A percentile compares a stretch with the other conserved stretches of the same genome.
phyloP scores from a whole-genome alignment of 2,113 vertebrate genomes.

The Hystrix cristata region DNA sequence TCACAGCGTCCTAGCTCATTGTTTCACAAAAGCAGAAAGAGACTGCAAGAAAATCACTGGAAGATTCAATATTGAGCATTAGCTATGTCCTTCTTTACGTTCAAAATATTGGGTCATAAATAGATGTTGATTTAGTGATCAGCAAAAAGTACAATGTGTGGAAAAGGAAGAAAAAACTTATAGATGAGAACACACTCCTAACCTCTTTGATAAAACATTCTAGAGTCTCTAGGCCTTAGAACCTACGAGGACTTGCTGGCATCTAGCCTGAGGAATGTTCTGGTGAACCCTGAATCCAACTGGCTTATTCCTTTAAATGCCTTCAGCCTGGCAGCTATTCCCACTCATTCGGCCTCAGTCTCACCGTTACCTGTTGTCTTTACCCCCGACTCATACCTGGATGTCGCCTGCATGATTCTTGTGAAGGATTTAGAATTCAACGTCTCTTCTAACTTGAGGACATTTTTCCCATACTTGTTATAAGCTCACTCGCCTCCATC shows the following conservation, averaged over 20 bases:
- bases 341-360: neutral
- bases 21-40: constrained; percentile 21
- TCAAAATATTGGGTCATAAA: constrained; percentile 47
- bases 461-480: neutral
- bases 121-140: constrained; percentile 28
- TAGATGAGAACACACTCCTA: neutral
- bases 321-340: neutral
- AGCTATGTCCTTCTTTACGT: constrained; percentile 34
- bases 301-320: neutral
- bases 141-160: neutral
- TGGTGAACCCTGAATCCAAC: neutral
- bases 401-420: neutral
- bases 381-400: neutral
- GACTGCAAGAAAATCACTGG: neutral
- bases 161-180: neutral
- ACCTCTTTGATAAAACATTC: neutral
- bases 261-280: neutral
- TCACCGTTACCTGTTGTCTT: neutral
- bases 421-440: neutral
- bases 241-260: neutral
- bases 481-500: neutral
- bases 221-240: neutral
- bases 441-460: neutral
- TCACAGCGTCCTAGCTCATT: neutral
- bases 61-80: neutral